phyloP scores from a whole-genome alignment of 2,888 invertebrate species.

The Tryphoninae sp. region DNA sequence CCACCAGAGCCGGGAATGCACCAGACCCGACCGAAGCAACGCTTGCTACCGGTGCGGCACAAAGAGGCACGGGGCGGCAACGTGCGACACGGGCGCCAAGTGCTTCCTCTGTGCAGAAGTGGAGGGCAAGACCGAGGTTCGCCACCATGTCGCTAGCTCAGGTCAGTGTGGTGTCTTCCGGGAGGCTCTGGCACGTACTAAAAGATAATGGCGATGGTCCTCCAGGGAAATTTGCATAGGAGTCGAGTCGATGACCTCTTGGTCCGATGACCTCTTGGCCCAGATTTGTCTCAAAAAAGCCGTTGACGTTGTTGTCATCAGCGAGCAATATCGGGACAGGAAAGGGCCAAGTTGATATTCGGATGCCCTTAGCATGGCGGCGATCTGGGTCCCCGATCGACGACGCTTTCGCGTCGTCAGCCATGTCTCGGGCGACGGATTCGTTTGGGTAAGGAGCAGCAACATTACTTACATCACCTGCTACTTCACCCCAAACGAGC shows the following conservation, averaged over 20 bases:
- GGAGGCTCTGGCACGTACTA: constrained; percentile 27
- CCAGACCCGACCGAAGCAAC: neutral
- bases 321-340: constrained; percentile 52
- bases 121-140: neutral
- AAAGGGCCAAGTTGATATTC: constrained; percentile 22
- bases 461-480: constrained; percentile 44
- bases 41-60: neutral
- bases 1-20: neutral
- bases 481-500: constrained; percentile 62
- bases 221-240: constrained; percentile 56
- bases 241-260: constrained; percentile 47
- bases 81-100: too few species aligned
- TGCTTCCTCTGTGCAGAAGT: neutral
- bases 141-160: neutral
- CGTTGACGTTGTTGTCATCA: constrained; percentile 40
- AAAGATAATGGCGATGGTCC: constrained; percentile 25
- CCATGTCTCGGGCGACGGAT: constrained; percentile 32
- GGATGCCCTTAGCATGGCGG: constrained; percentile 50
- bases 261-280: constrained; percentile 48
- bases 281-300: constrained; percentile 46
- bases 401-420: constrained; percentile 17
- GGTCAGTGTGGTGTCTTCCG: constrained; percentile 33
- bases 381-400: constrained; percentile 49
- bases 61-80: neutral
- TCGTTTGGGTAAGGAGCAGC: constrained; percentile 46